Conservation (phyloP, 2,797 vertebrate genomes). For the Heterohyrax brucei region DNA sequence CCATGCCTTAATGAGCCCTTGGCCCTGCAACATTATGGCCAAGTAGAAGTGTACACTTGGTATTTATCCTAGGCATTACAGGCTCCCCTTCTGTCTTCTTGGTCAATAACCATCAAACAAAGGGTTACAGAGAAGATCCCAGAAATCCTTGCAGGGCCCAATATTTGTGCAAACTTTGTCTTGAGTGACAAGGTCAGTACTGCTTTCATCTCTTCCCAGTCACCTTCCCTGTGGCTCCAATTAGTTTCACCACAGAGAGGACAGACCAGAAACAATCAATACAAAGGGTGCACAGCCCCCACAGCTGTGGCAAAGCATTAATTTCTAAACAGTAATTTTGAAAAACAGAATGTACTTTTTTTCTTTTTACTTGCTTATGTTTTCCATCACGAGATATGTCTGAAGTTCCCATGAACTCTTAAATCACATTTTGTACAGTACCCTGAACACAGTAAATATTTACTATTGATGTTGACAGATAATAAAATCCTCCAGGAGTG, state of each 20-base stretch:
- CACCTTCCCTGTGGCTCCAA: conserved; percentile 51
- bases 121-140: background rate
- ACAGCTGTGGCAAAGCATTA: background rate
- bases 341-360: conserved; percentile 42
- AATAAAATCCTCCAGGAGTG: conserved; percentile 34
- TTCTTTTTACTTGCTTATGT: conserved; percentile 40
- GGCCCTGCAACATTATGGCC: background rate
- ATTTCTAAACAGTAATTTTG: conserved; percentile 32
- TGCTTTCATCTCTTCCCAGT: background rate
- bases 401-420: conserved; percentile 57
- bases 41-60: background rate
- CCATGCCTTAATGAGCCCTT: background rate
- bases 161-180: conserved; percentile 5
- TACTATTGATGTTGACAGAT: conserved; percentile 4
- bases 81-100: conserved; percentile 3
- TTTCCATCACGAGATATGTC: conserved; percentile 8
- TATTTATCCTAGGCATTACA: conserved; percentile 30
- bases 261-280: conserved; percentile 53
- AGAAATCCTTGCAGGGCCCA: background rate
- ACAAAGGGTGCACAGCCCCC: background rate
- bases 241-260: conserved; percentile 43
- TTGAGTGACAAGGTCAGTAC: background rate
- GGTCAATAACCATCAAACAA: conserved; percentile 10
- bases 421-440: conserved; percentile 62
- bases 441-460: conserved; percentile 56